Conservation (phyloP, 2,113 vertebrate genomes). For the Rhodinocichla rosea region DNA sequence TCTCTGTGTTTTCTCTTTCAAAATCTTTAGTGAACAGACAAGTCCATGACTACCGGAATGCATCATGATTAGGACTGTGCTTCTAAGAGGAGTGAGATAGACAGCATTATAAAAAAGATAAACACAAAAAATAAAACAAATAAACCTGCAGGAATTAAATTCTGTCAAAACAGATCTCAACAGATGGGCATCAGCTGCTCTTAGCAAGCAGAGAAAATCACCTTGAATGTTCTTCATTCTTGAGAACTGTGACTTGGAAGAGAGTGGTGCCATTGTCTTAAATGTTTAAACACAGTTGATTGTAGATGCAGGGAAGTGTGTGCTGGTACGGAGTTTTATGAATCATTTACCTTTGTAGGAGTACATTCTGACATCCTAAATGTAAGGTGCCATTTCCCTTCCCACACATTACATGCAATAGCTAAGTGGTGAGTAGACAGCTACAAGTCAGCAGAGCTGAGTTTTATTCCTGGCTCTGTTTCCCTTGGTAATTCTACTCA, state of each 20-base stretch:
- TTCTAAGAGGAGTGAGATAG: not conserved
- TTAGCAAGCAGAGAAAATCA: not conserved
- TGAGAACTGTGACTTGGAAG: not conserved
- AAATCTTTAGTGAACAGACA: not conserved
- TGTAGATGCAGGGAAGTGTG: not conserved
- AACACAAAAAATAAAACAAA: not conserved
- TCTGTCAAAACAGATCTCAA: conserved; percentile 17
- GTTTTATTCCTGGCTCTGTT: not conserved
- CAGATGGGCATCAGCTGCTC: not conserved
- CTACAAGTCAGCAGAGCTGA: not conserved
- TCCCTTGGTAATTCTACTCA: not conserved
- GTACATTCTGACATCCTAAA: not conserved
- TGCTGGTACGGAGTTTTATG: not conserved
- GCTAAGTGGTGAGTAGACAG: not conserved
- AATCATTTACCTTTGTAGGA: conserved; percentile 19
- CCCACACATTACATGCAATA: not conserved
- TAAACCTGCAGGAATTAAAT: not conserved
- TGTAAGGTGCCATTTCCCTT: not conserved
- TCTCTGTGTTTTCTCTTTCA: not conserved
- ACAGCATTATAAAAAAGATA: not conserved
- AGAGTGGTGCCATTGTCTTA: not conserved
- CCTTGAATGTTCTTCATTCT: not conserved
- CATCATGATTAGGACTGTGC: not conserved
- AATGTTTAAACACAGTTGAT: conserved; percentile 1
- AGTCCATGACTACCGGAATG: not conserved